Conservation (phyloP, 2,888 invertebrate genomes). For the Peribatodes rhomboidaria region DNA sequence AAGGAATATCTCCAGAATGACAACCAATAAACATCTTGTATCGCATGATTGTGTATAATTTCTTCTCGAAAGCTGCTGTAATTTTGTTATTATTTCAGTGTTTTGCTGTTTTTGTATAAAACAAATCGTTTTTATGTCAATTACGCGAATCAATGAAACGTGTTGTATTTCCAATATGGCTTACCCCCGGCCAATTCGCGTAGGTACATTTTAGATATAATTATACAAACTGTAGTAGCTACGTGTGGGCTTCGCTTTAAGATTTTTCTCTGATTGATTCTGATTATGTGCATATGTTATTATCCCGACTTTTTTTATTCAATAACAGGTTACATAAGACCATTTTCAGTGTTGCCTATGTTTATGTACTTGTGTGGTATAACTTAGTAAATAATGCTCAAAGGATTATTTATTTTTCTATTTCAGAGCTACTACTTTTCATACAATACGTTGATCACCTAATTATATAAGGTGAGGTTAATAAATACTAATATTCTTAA, state of each 20-base stretch:
- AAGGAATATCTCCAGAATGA: conserved; percentile 28
- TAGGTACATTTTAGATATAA: conserved; percentile 56
- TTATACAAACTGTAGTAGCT: conserved; percentile 45
- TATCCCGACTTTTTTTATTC: conserved; percentile 25
- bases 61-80: conserved; percentile 23
- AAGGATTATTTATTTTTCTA: conserved; percentile 9
- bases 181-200: conserved; percentile 61
- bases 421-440: conserved; percentile 41
- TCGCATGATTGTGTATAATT: conserved; percentile 41
- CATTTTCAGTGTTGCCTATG: conserved; percentile 33
- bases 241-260: conserved; percentile 37
- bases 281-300: conserved; percentile 9
- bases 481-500: not conserved
- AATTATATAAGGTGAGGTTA: conserved; percentile 42
- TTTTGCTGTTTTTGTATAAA: conserved; percentile 9
- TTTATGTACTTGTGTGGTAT: conserved; percentile 19
- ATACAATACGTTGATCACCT: conserved; percentile 48
- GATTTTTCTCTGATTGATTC: conserved; percentile 26
- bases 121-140: conserved; percentile 37
- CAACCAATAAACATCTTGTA: conserved; percentile 31
- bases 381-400: not conserved
- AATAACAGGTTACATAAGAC: conserved; percentile 44
- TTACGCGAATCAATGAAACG: conserved; percentile 52
- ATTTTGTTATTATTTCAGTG: conserved; percentile 14
- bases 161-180: conserved; percentile 80